Evolutionary conservation across 2,888 invertebrate genomes (phyloP).

Genomic region (Diarsia mendica): DNA sequence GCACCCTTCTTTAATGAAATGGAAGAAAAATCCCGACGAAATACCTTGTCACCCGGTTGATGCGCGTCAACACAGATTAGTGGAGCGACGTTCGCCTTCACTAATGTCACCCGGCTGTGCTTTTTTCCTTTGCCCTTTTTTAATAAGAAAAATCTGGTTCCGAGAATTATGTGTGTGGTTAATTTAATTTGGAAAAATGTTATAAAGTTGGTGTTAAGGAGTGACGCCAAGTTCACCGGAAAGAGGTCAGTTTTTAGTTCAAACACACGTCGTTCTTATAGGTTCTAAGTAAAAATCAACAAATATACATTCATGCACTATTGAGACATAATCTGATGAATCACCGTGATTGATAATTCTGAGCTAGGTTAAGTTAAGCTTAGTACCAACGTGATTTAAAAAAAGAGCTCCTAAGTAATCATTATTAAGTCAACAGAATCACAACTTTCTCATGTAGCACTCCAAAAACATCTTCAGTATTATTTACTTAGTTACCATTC

Average conservation of each 20-base stretch:
- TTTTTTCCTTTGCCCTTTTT: slow-evolving; percentile 26
- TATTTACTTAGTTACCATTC: slow-evolving; percentile 54
- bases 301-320: not conserved
- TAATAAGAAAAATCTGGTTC: slow-evolving; percentile 39
- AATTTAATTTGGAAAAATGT: slow-evolving; percentile 15
- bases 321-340: not conserved
- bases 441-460: slow-evolving; percentile 43
- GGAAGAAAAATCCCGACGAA: slow-evolving; percentile 73
- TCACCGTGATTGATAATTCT: not conserved
- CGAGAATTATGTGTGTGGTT: slow-evolving; percentile 5
- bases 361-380: not conserved
- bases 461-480: slow-evolving; percentile 45
- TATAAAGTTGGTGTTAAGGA: not conserved
- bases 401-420: not conserved
- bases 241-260: not conserved
- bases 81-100: slow-evolving; percentile 44
- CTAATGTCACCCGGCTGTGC: slow-evolving; percentile 48
- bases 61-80: slow-evolving; percentile 78
- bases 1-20: slow-evolving; percentile 70
- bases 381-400: not conserved
- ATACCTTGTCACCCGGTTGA: slow-evolving; percentile 74
- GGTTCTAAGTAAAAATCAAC: not conserved
- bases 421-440: too few relatives aligned
- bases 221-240: not conserved
- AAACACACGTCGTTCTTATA: not conserved